phyloP scores from a whole-genome alignment of 2,113 vertebrate species.

The Thomomys bottae region DNA sequence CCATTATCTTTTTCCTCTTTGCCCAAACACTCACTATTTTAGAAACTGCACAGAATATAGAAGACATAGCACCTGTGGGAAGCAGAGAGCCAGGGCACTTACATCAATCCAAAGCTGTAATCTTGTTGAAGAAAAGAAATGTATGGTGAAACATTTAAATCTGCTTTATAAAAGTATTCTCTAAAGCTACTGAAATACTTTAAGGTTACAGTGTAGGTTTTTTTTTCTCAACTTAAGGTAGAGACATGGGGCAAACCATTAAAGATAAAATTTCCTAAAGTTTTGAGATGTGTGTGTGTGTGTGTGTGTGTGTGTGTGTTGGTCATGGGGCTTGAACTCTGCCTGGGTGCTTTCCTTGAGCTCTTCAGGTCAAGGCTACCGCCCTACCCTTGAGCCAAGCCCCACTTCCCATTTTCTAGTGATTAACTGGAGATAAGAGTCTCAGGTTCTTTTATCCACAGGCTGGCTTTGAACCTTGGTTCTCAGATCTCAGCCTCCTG shows the following conservation, averaged over 20 bases:
- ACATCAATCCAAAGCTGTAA: neutral
- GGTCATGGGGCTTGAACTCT: no score
- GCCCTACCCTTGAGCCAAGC: no score
- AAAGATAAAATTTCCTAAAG: neutral
- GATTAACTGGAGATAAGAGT: no score
- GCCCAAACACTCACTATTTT: constrained; percentile 22
- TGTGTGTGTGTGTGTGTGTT: no score
- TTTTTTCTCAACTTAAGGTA: constrained; percentile 56
- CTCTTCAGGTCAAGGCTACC: no score
- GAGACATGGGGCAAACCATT: constrained; percentile 30
- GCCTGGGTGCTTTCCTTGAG: no score
- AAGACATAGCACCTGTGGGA: neutral
- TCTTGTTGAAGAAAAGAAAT: neutral
- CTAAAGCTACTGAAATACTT: constrained; percentile 62
- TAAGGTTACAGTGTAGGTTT: constrained; percentile 16
- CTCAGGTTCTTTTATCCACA: no score
- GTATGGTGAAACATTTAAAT: constrained; percentile 20
- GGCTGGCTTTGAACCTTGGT: no score
- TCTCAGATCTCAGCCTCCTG: no score
- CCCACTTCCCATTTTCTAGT: no score
- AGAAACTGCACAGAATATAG: constrained; percentile 20
- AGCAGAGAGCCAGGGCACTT: constrained; percentile 21
- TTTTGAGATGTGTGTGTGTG: no score
- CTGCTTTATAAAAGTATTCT: constrained; percentile 51
- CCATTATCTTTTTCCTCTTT: neutral